phyloP scores from a whole-genome alignment of 2,888 invertebrate species.

The Melitaea athalia region DNA sequence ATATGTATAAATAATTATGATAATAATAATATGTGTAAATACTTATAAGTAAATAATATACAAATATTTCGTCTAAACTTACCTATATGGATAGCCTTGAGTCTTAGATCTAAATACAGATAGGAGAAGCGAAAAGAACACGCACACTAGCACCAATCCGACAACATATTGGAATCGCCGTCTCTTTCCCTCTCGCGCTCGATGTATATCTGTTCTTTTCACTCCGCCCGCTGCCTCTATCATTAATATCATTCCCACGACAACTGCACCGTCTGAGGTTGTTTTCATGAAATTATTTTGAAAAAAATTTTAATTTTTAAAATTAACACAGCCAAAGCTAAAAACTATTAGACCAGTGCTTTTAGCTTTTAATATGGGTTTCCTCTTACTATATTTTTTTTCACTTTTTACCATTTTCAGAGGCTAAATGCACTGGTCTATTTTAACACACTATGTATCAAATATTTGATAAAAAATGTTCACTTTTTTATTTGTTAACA shows the following conservation, averaged over 20 bases:
- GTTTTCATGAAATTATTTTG: slow-evolving; percentile 37
- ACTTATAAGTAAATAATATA: slow-evolving; percentile 30
- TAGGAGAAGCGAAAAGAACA: slow-evolving; percentile 97
- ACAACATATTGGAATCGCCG: slow-evolving; percentile 92
- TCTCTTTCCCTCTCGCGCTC: slow-evolving; percentile 84
- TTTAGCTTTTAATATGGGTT: too few species aligned
- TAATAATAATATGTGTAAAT: too few species aligned
- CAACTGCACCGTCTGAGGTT: slow-evolving; percentile 92
- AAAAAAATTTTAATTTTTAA: not conserved
- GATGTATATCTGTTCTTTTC: slow-evolving; percentile 49
- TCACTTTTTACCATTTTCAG: too few species aligned
- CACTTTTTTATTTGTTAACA: too few species aligned
- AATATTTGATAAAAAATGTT: too few species aligned
- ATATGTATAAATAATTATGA: too few species aligned
- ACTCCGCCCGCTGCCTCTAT: slow-evolving; percentile 90
- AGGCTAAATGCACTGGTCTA: too few species aligned
- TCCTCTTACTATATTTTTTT: too few species aligned
- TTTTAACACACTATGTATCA: too few species aligned
- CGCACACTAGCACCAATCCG: slow-evolving; percentile 93
- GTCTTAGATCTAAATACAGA: slow-evolving; percentile 99
- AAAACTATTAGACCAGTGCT: not conserved
- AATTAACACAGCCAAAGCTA: too few species aligned
- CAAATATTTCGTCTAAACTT: slow-evolving; percentile 41
- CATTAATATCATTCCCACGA: slow-evolving; percentile 96
- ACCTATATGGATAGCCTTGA: slow-evolving; percentile 99